A percentile compares a stretch with the other conserved stretches of the same genome.
phyloP scores from a whole-genome alignment of 1,140 invertebrate species.

The Hydropsyche tenuis region DNA sequence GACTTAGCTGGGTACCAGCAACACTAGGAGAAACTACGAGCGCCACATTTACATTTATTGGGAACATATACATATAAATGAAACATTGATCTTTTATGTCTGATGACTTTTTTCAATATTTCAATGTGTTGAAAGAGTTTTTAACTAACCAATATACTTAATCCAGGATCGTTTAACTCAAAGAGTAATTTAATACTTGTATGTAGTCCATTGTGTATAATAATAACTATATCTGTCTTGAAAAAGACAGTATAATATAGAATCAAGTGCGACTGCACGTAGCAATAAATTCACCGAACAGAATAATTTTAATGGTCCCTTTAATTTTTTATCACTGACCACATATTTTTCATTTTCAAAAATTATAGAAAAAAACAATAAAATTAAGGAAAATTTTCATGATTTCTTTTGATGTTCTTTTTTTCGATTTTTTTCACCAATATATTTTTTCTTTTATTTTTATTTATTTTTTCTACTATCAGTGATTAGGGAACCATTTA shows the following conservation, averaged over 20 bases:
- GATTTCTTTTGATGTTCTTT: slow-evolving; percentile 22
- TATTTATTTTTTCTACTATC: slow-evolving; percentile 29
- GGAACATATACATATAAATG: too few species aligned
- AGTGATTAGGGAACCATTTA: slow-evolving; percentile 36
- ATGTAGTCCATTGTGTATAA: too few species aligned
- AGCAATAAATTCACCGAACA: slow-evolving; percentile 6
- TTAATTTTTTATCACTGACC: slow-evolving; percentile 40
- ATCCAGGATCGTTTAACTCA: too few species aligned
- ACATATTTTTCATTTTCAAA: slow-evolving; percentile 37
- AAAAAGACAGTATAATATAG: slow-evolving; percentile 39
- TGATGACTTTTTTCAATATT: too few species aligned
- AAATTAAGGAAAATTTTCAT: slow-evolving; percentile 37
- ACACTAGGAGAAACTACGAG: too few species aligned
- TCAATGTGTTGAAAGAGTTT: too few species aligned
- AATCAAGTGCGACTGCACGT: neutral
- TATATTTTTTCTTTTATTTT: slow-evolving; percentile 39
- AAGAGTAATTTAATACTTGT: too few species aligned
- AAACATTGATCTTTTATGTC: too few species aligned
- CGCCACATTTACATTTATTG: too few species aligned
- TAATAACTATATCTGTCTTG: slow-evolving; percentile 38
- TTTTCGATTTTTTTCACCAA: slow-evolving; percentile 25
- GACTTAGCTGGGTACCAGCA: too few species aligned
- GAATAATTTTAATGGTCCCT: slow-evolving; percentile 35
- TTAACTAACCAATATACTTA: too few species aligned
- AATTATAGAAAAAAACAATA: slow-evolving; percentile 42